A percentile compares a stretch with the other conserved stretches of the same genome.
These are phyloP conservation scores for Montipora foliosa DNA, from an alignment of 64 coral and sea anemone species.

Conservation along the genomic window DNA sequence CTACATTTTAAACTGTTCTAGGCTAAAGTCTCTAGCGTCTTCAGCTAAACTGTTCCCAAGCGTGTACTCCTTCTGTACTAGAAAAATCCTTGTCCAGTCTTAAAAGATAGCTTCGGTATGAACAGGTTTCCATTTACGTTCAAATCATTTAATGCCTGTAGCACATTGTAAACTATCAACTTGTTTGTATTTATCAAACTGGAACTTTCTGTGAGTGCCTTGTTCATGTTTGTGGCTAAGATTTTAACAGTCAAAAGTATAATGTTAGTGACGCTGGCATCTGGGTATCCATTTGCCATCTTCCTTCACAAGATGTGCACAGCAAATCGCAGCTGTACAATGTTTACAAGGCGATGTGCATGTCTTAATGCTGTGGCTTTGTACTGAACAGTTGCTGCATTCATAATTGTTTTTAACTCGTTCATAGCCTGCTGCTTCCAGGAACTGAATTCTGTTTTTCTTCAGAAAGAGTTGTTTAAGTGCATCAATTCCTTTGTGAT, in stretches of 20 bases:
- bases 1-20: too few species aligned
- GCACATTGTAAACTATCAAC: background rate
- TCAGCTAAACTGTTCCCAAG: too few species aligned
- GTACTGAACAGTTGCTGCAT: constrained; percentile 32
- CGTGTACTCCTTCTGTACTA: too few species aligned
- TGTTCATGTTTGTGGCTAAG: background rate
- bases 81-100: too few species aligned
- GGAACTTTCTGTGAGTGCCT: background rate
- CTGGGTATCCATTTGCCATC: background rate
- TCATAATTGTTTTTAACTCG: constrained; percentile 28
- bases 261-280: constrained; percentile 11
- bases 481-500: constrained; percentile 52
- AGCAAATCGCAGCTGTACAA: constrained; percentile 4
- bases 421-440: constrained; percentile 28
- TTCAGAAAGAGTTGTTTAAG: constrained; percentile 61
- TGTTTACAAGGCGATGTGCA: constrained; percentile 7
- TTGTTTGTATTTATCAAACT: background rate
- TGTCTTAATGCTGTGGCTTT: constrained; percentile 27
- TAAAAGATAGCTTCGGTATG: too few species aligned
- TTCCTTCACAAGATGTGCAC: constrained; percentile 57
- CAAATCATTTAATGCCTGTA: background rate
- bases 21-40: too few species aligned
- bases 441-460: constrained; percentile 46
- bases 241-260: background rate
- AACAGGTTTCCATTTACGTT: background rate